Percentiles rank a stretch among this genome's conserved stretches.
These are phyloP conservation scores for Drosophila bifasciata DNA, from an alignment of 1,140 invertebrate genomes.

Conservation along the genomic window DNA sequence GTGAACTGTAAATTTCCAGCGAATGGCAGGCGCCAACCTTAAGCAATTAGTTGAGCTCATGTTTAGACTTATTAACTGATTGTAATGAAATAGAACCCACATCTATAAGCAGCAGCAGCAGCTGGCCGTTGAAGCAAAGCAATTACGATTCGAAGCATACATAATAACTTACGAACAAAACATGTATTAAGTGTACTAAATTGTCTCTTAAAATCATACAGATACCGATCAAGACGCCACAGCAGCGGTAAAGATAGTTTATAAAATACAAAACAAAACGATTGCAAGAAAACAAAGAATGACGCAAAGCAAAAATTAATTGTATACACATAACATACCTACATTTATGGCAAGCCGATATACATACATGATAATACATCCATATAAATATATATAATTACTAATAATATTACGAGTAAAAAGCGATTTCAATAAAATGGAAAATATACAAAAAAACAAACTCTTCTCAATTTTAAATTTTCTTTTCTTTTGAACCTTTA, in stretches of 20 bases:
- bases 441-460: conserved; percentile 59
- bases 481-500: too few species aligned
- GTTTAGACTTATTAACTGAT: conserved; percentile 39
- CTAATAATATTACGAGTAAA: conserved; percentile 81
- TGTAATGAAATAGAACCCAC: conserved; percentile 21
- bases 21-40: conserved; percentile 22
- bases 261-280: conserved; percentile 49
- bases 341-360: conserved; percentile 77
- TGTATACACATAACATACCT: conserved; percentile 62
- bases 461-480: too few species aligned
- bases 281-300: conserved; percentile 49
- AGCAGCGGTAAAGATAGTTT: conserved; percentile 38
- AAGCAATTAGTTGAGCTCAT: conserved; percentile 44
- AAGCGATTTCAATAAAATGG: conserved; percentile 81
- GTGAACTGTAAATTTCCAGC: conserved; percentile 51
- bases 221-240: conserved; percentile 27
- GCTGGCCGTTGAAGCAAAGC: conserved; percentile 28
- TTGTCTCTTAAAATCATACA: conserved; percentile 48
- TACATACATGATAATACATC: conserved; percentile 78
- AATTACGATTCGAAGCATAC: conserved; percentile 52
- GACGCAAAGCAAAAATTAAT: conserved; percentile 55
- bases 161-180: conserved; percentile 61
- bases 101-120: conserved; percentile 23
- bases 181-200: conserved; percentile 71
- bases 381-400: conserved; percentile 74